Base-by-base conservation (phyloP, 2,113 vertebrate genomes). In the Baryphthengus martii region DNA sequence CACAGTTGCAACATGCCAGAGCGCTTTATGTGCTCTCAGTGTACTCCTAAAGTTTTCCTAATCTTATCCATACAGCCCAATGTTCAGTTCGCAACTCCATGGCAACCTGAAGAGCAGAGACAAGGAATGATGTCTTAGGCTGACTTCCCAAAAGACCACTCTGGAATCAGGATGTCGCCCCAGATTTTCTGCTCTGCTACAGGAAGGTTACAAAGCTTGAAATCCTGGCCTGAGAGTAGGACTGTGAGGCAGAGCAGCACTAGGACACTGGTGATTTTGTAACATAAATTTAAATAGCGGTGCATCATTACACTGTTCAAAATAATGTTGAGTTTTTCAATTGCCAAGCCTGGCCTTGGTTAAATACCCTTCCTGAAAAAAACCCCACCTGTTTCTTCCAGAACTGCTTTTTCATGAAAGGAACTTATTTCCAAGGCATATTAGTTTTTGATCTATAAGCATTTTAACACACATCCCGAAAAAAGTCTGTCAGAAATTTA, bases 161-260 rank as follows among this genome's bases (percentile, higher is more conserved):
- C 24, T 65, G 25, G 29, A 71, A 75, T 9, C 0, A 0, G 29
- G 26, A 59, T 56, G 10, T 5, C 18, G 63, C 3, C 14, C 6
- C 6, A 72, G 47, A 44, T 49, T 20, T 45, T 15, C 33, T 9
- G 13, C 52, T 44, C 67, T 10, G 7, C 17, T 5, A 5, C 4
- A 5, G 29, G 8, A 24, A 47, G 17, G 16, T 59, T 35, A 56
- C 6, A 47, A 8, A 53, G 18, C 4, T 16, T 9, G 13, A 70
- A 56, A 76, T 44, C 58, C 29, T 26, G 17, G 26, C 63, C 21
- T 28, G 33, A 14, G 53, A 26, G 40, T 31, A 35, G 21, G 9
- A 18, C 33, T 24, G 15, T 5, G 25, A 84, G n/a, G 23, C 42
- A 66, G 5, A 89, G 65, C 13, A 17, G 17, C 8, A 7, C 31